These are phyloP conservation scores for Tanytarsus gracilentus DNA, from an alignment of 2,888 invertebrate genomes.

Conservation along the genomic window DNA sequence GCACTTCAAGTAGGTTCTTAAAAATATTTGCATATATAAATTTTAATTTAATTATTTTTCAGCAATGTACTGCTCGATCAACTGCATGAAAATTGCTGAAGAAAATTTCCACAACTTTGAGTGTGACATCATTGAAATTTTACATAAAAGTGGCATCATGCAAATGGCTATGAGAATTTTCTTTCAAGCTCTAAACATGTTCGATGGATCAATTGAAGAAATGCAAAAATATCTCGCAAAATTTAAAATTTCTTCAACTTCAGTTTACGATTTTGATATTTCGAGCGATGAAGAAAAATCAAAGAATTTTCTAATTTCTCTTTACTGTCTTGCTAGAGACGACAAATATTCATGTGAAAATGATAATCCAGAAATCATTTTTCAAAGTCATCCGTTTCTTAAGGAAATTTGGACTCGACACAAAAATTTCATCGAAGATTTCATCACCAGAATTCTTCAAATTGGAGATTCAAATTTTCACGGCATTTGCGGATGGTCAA, in stretches of 20 bases:
- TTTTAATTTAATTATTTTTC: constrained; percentile 40
- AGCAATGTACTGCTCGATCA: constrained; percentile 41
- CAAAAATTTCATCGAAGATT: not conserved
- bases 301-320: not conserved
- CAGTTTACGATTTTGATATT: constrained; percentile 6
- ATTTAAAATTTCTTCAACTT: not conserved
- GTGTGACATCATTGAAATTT: constrained; percentile 57
- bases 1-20: constrained; percentile 11
- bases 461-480: constrained; percentile 18
- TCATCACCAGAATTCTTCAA: constrained; percentile 5
- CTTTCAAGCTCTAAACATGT: constrained; percentile 43
- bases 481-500: constrained; percentile 17
- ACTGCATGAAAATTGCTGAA: constrained; percentile 48
- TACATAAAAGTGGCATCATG: constrained; percentile 45
- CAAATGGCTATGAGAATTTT: constrained; percentile 34
- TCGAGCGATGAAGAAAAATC: not conserved
- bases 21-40: no score
- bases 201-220: constrained; percentile 34
- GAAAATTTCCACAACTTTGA: constrained; percentile 65
- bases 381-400: not conserved
- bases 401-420: not conserved
- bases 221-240: not conserved
- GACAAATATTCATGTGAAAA: not conserved
- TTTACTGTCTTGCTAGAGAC: constrained; percentile 1
- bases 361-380: not conserved